A percentile compares a stretch with the other conserved stretches of the same genome.
phyloP scores from a whole-genome alignment of 2,797 vertebrate species.

The Siniperca undulata region DNA sequence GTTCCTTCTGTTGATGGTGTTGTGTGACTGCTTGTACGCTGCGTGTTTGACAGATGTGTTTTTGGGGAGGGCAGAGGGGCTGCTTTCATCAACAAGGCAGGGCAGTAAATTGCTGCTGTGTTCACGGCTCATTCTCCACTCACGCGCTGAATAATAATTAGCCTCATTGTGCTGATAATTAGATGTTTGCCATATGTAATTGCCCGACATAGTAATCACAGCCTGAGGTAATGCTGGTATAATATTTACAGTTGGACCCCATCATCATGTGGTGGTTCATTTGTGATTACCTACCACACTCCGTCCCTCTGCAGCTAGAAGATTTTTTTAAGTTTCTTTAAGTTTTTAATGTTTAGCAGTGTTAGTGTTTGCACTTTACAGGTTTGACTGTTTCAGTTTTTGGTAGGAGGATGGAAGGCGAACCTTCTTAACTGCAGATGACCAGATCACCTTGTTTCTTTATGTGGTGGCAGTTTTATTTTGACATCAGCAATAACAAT shows the following conservation, averaged over 20 bases:
- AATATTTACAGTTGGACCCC: slow-evolving; percentile 66
- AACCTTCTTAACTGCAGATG: background rate
- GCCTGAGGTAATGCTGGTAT: slow-evolving; percentile 42
- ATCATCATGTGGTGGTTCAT: slow-evolving; percentile 29
- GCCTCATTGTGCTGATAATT: slow-evolving; percentile 64
- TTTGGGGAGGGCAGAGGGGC: slow-evolving; percentile 1
- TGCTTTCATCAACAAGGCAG: slow-evolving; percentile 41
- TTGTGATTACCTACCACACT: slow-evolving; percentile 30
- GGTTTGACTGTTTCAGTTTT: background rate
- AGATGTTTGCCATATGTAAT: slow-evolving; percentile 70
- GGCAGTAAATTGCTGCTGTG: slow-evolving; percentile 17
- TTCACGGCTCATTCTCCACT: slow-evolving; percentile 38
- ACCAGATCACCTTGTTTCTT: background rate
- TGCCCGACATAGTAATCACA: slow-evolving; percentile 59
- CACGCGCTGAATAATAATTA: slow-evolving; percentile 58
- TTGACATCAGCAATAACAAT: background rate
- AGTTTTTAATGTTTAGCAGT: background rate
- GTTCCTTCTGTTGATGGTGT: slow-evolving; percentile 40
- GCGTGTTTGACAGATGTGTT: slow-evolving; percentile 31
- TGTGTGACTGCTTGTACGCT: background rate
- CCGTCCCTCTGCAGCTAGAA: background rate
- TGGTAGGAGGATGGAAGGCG: no score
- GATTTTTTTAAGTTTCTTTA: background rate
- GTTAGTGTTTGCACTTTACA: background rate
- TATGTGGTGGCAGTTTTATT: background rate